Base-by-base conservation (phyloP, 2,888 invertebrate genomes). In the Hyppa rectilinea region DNA sequence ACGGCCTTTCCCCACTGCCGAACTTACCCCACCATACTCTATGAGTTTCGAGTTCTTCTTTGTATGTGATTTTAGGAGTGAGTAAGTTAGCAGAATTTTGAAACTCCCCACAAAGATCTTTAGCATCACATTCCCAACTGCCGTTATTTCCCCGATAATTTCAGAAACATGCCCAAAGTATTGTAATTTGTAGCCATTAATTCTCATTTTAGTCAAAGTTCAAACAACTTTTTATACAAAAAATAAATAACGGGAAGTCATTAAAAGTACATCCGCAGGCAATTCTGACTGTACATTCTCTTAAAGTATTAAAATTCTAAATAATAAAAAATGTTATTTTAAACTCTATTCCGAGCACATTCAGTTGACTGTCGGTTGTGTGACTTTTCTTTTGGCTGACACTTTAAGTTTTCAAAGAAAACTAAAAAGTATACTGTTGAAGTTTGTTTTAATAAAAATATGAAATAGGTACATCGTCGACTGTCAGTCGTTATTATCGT, bases 261-360 rank as follows among this genome's bases (percentile, higher is more conserved):
- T 85, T 86, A 84, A 86, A 82, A 84, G 78, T 78, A 80, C 81
- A 83, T 83, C 85, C 84, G 78, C 78, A 68, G 71, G 80, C 83
- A 81, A 77, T 82, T 75, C 73, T 78, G 69, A 67, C 71, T 80
- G 73, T 76, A 49, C 71, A 61, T 81, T 78, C 70, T 84, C 74
- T 78, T 74, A 78, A 77, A 80, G 77, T 78, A 84, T 78, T 72
- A 80, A 78, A 64, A 75, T 60, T 78, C 71, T 83, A 79, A 80
- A 75, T 75, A 61, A 75, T 81, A 82, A 78, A 68, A 74, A 68
- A 74, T 76, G 60, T 80, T 81, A 84, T 75, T 82, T 87, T 85
- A 78, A 86, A 81, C 85, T 82, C 65, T 87, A 87, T 75, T 64
- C 34, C 67, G 49, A 86, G 71, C 45, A 23, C 4, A 47, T 81